These are phyloP conservation scores for Hymenochirus boettgeri DNA, from an alignment of 2,113 vertebrate genomes.

Conservation along the genomic window DNA sequence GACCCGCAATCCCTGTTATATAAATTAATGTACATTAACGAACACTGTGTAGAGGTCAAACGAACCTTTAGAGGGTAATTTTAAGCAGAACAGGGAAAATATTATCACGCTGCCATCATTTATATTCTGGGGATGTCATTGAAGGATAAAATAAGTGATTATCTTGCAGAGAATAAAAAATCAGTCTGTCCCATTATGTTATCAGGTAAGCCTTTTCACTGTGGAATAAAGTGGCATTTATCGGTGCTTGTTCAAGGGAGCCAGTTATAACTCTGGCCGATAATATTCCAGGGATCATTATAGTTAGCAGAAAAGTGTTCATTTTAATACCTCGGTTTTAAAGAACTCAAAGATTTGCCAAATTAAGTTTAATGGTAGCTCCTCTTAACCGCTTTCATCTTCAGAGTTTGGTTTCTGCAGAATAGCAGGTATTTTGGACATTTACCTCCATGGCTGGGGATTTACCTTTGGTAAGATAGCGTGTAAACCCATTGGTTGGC, in stretches of 20 bases:
- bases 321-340: neutral
- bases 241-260: slow-evolving; percentile 21
- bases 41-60: slow-evolving; percentile 2
- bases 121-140: neutral
- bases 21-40: slow-evolving; percentile 9
- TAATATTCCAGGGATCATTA: slow-evolving; percentile 4
- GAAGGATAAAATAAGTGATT: slow-evolving; percentile 17
- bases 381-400: neutral
- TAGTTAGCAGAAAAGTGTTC: neutral
- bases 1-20: too few relatives aligned
- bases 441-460: too few relatives aligned
- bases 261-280: neutral
- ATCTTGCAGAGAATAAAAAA: slow-evolving; percentile 13
- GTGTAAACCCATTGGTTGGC: too few relatives aligned
- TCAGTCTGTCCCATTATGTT: neutral
- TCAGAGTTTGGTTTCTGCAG: neutral
- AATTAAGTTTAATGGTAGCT: neutral
- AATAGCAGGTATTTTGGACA: too few relatives aligned
- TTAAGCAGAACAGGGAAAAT: neutral
- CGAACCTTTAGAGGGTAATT: slow-evolving; percentile 21
- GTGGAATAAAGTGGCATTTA: neutral
- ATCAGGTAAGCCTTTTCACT: neutral
- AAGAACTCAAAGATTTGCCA: neutral
- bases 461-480: too few relatives aligned
- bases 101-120: neutral